Evolutionary conservation across 2,113 vertebrate genomes (phyloP).

Genomic region (Larimichthys crocea): DNA sequence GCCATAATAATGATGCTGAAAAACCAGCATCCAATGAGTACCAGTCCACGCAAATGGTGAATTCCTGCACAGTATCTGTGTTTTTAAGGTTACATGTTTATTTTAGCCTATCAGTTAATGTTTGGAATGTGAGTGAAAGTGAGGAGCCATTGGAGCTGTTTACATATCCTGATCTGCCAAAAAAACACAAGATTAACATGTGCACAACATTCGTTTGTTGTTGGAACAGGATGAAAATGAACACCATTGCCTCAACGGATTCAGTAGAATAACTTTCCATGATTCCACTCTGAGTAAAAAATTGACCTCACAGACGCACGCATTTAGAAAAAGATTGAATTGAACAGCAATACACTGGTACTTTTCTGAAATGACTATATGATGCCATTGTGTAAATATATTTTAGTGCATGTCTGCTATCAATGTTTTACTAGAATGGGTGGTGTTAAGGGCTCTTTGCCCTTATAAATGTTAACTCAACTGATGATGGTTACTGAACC

Average conservation of each 20-base stretch:
- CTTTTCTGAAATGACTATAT: not conserved
- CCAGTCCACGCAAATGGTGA: not conserved
- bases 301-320: constrained; percentile 11
- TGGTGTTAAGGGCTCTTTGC: not conserved
- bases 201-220: constrained; percentile 41
- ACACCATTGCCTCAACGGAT: constrained; percentile 23
- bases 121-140: not conserved
- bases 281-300: not conserved
- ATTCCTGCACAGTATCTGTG: not conserved
- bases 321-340: not conserved
- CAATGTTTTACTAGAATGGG: constrained; percentile 25
- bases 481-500: constrained; percentile 52
- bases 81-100: constrained; percentile 6
- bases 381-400: not conserved
- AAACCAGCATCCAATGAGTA: not conserved
- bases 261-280: constrained; percentile 17
- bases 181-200: constrained; percentile 44
- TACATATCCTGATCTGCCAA: constrained; percentile 44
- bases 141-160: constrained; percentile 28
- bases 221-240: constrained; percentile 27
- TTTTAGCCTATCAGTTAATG: not conserved
- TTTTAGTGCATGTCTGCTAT: not conserved
- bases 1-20: not conserved
- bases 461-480: constrained; percentile 28
- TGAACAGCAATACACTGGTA: not conserved